A percentile compares a stretch with the other conserved stretches of the same genome.
phyloP scores from a whole-genome alignment of 2,113 vertebrate species.

The Salminus brasiliensis region DNA sequence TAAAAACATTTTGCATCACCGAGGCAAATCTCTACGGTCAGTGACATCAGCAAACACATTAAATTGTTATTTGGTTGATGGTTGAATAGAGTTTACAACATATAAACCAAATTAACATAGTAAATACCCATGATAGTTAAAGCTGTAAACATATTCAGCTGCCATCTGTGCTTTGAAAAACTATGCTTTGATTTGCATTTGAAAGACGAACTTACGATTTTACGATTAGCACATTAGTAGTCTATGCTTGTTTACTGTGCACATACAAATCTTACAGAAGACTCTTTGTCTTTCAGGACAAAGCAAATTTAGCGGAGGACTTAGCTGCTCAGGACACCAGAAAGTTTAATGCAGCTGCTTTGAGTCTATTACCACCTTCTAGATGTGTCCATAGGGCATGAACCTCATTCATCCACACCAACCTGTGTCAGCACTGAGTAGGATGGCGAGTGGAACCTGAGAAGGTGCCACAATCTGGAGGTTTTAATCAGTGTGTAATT shows the following conservation, averaged over 20 bases:
- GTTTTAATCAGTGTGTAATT: conserved; percentile 45
- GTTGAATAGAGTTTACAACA: not conserved
- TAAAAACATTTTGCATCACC: not conserved
- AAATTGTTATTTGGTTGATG: not conserved
- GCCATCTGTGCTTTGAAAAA: too few species aligned
- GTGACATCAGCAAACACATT: too few species aligned
- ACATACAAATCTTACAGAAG: not conserved
- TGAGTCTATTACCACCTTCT: conserved; percentile 67
- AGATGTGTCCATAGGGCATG: conserved; percentile 54
- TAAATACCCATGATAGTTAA: too few species aligned
- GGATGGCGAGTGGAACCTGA: conserved; percentile 51
- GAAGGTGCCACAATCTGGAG: conserved; percentile 33
- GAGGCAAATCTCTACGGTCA: not conserved
- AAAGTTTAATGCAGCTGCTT: conserved; percentile 39
- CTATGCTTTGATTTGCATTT: too few species aligned
- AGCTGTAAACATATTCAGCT: too few species aligned
- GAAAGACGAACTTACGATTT: too few species aligned
- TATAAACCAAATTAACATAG: not conserved
- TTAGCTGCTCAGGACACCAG: conserved; percentile 48
- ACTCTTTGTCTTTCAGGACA: not conserved
- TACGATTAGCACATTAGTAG: not conserved
- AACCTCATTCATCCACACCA: conserved; percentile 10
- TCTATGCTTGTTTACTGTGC: not conserved
- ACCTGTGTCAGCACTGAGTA: conserved; percentile 50
- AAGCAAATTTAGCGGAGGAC: not conserved